Evolutionary conservation across 2,113 vertebrate species (phyloP).

Genomic region (Galemys pyrenaicus): DNA sequence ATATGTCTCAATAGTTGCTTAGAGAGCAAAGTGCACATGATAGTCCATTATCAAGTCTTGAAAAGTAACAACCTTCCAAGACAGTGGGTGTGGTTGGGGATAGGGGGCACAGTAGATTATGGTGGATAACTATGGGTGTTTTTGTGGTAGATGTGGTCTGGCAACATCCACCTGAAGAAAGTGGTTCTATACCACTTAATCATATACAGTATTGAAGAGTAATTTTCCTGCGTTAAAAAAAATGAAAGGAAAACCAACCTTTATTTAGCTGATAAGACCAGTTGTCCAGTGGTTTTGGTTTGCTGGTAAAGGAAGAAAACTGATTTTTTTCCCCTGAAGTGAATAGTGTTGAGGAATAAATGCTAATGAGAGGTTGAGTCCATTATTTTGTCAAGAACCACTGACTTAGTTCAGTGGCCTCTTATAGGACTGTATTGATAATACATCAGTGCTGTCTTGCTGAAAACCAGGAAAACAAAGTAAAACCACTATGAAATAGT

Average conservation of each 20-base stretch:
- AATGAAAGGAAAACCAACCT: not conserved
- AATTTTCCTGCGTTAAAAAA: no score
- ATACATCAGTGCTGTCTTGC: not conserved
- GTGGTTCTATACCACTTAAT: no score
- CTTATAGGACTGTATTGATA: not conserved
- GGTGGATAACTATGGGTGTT: no score
- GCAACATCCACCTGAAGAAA: no score
- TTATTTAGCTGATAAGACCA: not conserved
- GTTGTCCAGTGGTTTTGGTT: not conserved
- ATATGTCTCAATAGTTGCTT: not conserved
- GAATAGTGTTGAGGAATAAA: not conserved
- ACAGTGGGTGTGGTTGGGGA: no score
- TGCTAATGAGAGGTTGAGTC: not conserved
- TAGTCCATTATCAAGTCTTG: not conserved
- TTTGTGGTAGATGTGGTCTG: no score
- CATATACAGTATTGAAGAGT: no score
- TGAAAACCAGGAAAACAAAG: not conserved
- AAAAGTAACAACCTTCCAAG: not conserved
- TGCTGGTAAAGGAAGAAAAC: not conserved
- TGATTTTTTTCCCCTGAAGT: not conserved
- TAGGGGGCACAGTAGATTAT: no score
- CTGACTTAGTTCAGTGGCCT: not conserved
- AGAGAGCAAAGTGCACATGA: not conserved
- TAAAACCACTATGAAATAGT: not conserved
- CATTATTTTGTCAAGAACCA: not conserved